Base-by-base conservation (phyloP, 1,140 invertebrate species). In the Harlomillsia oculata region DNA sequence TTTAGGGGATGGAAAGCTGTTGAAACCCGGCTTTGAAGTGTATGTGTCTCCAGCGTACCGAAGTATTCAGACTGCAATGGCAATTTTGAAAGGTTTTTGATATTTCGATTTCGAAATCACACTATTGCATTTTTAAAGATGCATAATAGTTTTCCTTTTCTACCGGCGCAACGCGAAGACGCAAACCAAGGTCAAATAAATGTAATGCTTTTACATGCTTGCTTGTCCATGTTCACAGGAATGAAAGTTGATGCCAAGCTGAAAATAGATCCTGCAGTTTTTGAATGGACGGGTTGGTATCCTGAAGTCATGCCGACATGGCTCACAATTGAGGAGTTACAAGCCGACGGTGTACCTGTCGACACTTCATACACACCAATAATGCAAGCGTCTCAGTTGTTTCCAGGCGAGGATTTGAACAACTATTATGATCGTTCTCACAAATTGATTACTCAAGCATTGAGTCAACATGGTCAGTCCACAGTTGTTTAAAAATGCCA, bases 211-310 rank as follows among this genome's bases (percentile, higher is more conserved):
- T n/a, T n/a, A n/a, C n/a, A n/a, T n/a, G n/a, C n/a, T 43, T 43
- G 40, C 18, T 13, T 43, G 40, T 20, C 11, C 8, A 43, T 43
- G 40, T 11, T n/a, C n/a, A 2, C 66, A 77, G 78, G 77, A 41
- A 62, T 79, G 30, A 73, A 74, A 59, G 53, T 72, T 36, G 71
- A 67, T 23, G 64, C 71, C 14, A 56, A 73, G 30, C 29, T 92
- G 16, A 79, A 78, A 61, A 75, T 93, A 23, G 92, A 96, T 68
- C 89, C 89, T 0, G 88, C 85, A 1, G 69, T 96, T 16, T 95
- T 94, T 71, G 93, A 96, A 70, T 95, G 86, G 85, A 75, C 90
- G 51, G 80, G 80, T n/a, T 95, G 91, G 90, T 90, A 94, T 71
- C 78, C 80, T 3, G 81, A 82, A 49, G 79, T 79, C 0, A 71